phyloP scores from a whole-genome alignment of 2,797 vertebrate species.

The Anguilla pacifica region DNA sequence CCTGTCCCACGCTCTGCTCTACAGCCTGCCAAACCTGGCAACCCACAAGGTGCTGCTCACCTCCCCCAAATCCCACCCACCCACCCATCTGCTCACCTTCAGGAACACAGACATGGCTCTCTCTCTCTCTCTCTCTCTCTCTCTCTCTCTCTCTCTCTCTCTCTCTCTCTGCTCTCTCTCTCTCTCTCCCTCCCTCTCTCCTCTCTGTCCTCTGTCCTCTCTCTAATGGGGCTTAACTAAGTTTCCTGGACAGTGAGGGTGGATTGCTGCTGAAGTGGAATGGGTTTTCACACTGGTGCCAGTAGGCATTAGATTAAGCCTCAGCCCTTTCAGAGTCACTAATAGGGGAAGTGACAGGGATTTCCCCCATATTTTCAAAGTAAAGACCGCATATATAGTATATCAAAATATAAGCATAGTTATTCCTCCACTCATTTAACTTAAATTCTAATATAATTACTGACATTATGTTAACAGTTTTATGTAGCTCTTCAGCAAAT shows the following conservation, averaged over 20 bases:
- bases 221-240: not conserved
- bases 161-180: not conserved
- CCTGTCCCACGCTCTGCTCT: conserved; percentile 78
- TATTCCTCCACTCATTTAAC: not conserved
- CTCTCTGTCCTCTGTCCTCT: not conserved
- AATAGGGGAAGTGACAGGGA: not conserved
- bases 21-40: conserved; percentile 82
- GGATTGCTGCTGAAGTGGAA: not conserved
- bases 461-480: not conserved
- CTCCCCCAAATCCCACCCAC: too few relatives aligned
- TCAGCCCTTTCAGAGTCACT: not conserved
- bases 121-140: not conserved
- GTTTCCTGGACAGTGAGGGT: not conserved
- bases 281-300: not conserved
- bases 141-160: not conserved
- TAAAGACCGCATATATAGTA: not conserved
- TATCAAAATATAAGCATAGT: not conserved
- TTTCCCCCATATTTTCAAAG: conserved; percentile 21
- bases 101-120: not conserved
- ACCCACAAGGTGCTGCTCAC: conserved; percentile 83
- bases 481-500: not conserved
- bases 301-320: conserved; percentile 1
- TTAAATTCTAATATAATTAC: not conserved
- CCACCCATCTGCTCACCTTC: not conserved
- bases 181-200: not conserved